These are phyloP conservation scores for Meleagris gallopavo DNA, from an alignment of 2,113 vertebrate species.

Conservation along the genomic window DNA sequence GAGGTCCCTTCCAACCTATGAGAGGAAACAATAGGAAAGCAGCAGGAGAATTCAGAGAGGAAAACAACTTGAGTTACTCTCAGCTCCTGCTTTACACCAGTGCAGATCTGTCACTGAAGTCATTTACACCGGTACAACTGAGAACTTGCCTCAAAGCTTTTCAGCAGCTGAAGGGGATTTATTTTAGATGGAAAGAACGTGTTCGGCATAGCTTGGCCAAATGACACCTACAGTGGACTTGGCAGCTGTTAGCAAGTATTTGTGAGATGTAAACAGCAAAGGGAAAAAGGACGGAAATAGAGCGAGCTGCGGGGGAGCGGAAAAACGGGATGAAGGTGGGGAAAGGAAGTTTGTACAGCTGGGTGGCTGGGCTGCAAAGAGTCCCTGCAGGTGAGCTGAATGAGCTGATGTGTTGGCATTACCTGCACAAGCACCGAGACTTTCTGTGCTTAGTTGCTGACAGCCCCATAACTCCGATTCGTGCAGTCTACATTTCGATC, in stretches of 20 bases:
- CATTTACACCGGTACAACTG: not conserved
- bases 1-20: not conserved
- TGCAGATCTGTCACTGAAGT: not conserved
- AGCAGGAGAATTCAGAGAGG: not conserved
- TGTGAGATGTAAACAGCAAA: constrained; percentile 55
- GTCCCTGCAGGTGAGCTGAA: not conserved
- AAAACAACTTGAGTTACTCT: not conserved
- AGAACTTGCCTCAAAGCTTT: constrained; percentile 21
- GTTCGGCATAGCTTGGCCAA: constrained; percentile 33
- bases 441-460: not conserved
- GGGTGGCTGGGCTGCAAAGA: not conserved
- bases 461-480: not conserved
- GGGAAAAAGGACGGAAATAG: not conserved
- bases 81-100: not conserved
- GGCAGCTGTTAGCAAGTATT: constrained; percentile 61
- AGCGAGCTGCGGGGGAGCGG: not conserved
- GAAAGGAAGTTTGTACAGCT: not conserved
- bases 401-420: not conserved
- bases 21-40: not conserved
- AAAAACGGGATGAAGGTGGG: not conserved
- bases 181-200: constrained; percentile 63
- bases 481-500: not conserved
- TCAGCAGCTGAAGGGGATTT: constrained; percentile 66
- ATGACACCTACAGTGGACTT: constrained; percentile 10
- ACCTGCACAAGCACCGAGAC: not conserved